These are phyloP conservation scores for Hypotaenidia philippensis DNA, from an alignment of 2,797 vertebrate genomes.

Conservation along the genomic window DNA sequence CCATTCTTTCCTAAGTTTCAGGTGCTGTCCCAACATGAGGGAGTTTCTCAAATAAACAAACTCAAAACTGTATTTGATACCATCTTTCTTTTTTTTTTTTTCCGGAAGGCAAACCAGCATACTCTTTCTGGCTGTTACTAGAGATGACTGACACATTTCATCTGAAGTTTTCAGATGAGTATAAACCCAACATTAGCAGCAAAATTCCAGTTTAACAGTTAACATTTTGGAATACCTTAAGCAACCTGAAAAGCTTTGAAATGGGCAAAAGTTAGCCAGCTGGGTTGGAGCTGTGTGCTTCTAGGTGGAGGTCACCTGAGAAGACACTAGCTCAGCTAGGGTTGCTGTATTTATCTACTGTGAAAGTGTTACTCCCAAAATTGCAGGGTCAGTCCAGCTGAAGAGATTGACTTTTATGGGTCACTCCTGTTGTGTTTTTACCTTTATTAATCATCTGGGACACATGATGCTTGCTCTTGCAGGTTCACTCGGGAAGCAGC, in stretches of 20 bases:
- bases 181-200: neutral
- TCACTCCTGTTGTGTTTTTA: neutral
- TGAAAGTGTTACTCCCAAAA: neutral
- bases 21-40: neutral
- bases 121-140: neutral
- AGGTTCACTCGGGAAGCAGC: slow-evolving; percentile 89
- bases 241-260: neutral
- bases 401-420: neutral
- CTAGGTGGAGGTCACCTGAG: neutral
- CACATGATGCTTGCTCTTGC: neutral
- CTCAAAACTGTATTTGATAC: neutral
- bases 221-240: neutral
- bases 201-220: neutral
- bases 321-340: neutral
- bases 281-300: neutral
- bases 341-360: neutral
- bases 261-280: neutral
- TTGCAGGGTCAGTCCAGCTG: neutral
- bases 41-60: neutral
- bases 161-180: neutral
- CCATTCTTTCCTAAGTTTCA: neutral
- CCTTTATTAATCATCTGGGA: neutral
- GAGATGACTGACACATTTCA: neutral
- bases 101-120: neutral
- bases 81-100: neutral